These are phyloP conservation scores for Drosophila tropicalis DNA, from an alignment of 1,140 invertebrate species.

Conservation along the genomic window DNA sequence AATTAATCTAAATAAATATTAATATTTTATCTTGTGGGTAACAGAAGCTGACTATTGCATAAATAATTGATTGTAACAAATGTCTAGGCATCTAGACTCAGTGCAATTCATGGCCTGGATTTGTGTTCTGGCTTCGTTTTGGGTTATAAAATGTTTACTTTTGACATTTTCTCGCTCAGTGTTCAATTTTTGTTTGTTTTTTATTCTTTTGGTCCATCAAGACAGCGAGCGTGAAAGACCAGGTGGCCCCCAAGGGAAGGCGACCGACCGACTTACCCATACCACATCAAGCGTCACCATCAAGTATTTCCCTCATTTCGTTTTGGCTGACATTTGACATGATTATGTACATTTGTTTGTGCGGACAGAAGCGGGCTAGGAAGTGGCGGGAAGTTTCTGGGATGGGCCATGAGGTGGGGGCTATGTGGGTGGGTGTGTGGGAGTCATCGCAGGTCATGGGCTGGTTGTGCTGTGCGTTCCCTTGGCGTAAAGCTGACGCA, in stretches of 20 bases:
- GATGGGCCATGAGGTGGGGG: background rate
- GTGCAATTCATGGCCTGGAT: no score
- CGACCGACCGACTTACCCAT: constrained; percentile 23
- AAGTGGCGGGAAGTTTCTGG: background rate
- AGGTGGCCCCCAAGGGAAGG: constrained; percentile 28
- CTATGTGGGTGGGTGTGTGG: background rate
- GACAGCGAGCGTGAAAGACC: constrained; percentile 3
- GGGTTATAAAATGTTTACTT: no score
- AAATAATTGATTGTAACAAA: no score
- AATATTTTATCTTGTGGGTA: no score
- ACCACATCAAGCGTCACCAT: background rate
- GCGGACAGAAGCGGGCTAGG: background rate
- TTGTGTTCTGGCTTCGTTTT: no score
- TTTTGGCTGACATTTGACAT: constrained; percentile 76
- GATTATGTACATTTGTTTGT: constrained; percentile 78
- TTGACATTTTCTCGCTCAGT: background rate
- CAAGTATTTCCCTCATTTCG: constrained; percentile 47
- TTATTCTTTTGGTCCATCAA: background rate
- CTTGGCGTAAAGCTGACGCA: constrained; percentile 50
- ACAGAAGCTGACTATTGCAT: no score
- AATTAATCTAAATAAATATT: no score
- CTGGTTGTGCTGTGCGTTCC: constrained; percentile 8
- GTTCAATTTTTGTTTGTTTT: background rate
- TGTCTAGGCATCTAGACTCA: no score
- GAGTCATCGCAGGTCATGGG: background rate